Percentiles rank a stretch among this genome's conserved stretches.
phyloP scores from a whole-genome alignment of 2,113 vertebrate genomes.

The Prunella himalayana region DNA sequence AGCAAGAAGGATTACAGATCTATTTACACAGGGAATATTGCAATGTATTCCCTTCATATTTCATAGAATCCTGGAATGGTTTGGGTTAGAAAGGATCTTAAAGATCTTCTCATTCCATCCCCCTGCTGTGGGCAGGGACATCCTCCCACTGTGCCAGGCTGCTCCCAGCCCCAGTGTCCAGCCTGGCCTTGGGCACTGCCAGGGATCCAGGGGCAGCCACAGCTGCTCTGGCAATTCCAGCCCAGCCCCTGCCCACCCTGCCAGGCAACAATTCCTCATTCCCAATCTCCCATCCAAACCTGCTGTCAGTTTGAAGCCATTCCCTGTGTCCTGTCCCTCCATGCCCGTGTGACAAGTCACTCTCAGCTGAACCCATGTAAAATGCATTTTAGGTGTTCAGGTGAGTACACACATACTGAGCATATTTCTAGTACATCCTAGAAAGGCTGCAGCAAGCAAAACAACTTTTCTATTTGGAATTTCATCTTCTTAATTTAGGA shows the following conservation, averaged over 20 bases:
- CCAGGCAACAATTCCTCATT: not conserved
- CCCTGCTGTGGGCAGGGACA: not conserved
- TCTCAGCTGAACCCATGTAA: too few species aligned
- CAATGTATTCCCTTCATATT: not conserved
- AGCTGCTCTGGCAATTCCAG: not conserved
- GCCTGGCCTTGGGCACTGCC: not conserved
- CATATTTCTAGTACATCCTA: not conserved
- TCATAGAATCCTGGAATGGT: not conserved
- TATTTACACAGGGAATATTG: not conserved
- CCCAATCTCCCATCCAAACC: not conserved
- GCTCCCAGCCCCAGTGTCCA: not conserved
- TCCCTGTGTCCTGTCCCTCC: not conserved
- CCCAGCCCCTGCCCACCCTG: accelerated
- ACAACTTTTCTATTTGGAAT: not conserved
- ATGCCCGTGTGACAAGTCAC: not conserved
- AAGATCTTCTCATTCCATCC: not conserved
- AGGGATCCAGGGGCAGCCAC: not conserved
- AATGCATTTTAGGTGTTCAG: not conserved
- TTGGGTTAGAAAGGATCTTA: not conserved
- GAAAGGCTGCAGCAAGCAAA: not conserved
- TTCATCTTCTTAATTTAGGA: not conserved
- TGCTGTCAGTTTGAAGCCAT: not conserved
- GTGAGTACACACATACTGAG: not conserved
- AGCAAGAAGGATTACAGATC: not conserved
- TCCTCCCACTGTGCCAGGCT: not conserved